A percentile compares a stretch with the other conserved stretches of the same genome.
phyloP scores from a whole-genome alignment of 1,140 invertebrate genomes.

The Chironomus tepperi region DNA sequence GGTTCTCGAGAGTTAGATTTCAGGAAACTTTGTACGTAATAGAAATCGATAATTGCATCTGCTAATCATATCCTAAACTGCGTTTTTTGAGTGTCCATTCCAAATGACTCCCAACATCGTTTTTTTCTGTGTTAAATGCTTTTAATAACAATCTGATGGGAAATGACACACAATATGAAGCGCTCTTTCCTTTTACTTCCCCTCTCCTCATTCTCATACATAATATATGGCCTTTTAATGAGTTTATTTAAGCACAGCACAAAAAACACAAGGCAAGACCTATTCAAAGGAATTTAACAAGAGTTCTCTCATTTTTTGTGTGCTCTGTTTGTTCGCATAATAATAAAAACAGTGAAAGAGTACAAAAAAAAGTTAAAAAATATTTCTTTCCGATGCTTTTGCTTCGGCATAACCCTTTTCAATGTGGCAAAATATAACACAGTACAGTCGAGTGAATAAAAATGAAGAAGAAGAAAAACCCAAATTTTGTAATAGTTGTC shows the following conservation, averaged over 20 bases:
- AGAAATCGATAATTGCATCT: too few species aligned
- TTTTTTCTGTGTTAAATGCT: neutral
- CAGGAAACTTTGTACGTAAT: too few species aligned
- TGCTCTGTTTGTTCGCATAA: too few species aligned
- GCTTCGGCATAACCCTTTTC: neutral
- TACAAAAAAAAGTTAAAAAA: constrained; percentile 5
- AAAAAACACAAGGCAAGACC: neutral
- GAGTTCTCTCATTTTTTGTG: neutral
- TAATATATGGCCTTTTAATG: constrained; percentile 24
- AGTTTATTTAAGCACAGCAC: constrained; percentile 20
- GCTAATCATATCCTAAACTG: too few species aligned
- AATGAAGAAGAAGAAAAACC: neutral
- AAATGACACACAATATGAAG: constrained; percentile 16
- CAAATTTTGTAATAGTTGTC: constrained; percentile 23
- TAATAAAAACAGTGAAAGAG: neutral
- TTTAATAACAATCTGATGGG: constrained; percentile 21
- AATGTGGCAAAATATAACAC: constrained; percentile 11
- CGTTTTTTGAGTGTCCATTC: neutral
- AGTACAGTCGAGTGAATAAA: neutral
- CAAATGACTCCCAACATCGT: neutral
- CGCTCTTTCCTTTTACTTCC: neutral
- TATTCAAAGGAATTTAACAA: neutral
- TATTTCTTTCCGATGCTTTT: neutral
- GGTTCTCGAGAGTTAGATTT: too few species aligned
- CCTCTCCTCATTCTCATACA: neutral